A percentile compares a stretch with the other conserved stretches of the same genome.
Conservation (phyloP, 2,888 invertebrate species). For the Erynnis tages region DNA sequence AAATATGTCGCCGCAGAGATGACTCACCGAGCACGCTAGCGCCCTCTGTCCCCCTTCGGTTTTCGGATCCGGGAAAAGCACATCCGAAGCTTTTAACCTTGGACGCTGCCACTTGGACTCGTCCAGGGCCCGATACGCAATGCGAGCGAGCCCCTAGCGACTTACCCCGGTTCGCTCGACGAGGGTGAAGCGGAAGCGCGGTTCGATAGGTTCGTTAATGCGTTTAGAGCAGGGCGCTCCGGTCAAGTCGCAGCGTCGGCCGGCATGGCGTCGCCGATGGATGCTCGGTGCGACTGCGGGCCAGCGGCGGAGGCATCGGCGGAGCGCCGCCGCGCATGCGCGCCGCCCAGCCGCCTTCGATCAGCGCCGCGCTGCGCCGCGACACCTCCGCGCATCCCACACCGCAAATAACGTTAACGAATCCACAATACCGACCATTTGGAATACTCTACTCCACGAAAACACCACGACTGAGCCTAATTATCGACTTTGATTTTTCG, state of each 20-base stretch:
- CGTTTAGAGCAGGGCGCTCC: slow-evolving; percentile 65
- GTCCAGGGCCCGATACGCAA: slow-evolving; percentile 34
- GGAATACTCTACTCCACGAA: slow-evolving; percentile 49
- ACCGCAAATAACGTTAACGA: slow-evolving; percentile 69
- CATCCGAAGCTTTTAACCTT: slow-evolving; percentile 52
- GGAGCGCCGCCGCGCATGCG: slow-evolving; percentile 59
- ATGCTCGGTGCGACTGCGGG: slow-evolving; percentile 74
- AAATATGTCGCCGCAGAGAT: slow-evolving; percentile 74
- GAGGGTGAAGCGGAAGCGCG: slow-evolving; percentile 51
- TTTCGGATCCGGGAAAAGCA: slow-evolving; percentile 54
- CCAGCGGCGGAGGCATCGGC: slow-evolving; percentile 53
- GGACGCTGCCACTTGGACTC: slow-evolving; percentile 56
- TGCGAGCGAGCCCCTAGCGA: slow-evolving; percentile 46
- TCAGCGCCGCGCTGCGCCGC: slow-evolving; percentile 66
- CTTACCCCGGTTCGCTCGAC: slow-evolving; percentile 64
- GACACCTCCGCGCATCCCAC: slow-evolving; percentile 56
- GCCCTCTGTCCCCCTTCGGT: slow-evolving; percentile 59
- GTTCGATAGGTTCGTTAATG: slow-evolving; percentile 52
- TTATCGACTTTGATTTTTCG: slow-evolving; percentile 41
- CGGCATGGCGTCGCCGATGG: slow-evolving; percentile 71
- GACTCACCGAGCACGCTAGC: slow-evolving; percentile 73
- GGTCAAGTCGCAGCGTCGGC: slow-evolving; percentile 69
- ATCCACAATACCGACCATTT: slow-evolving; percentile 61
- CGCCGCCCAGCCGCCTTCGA: slow-evolving; percentile 63
- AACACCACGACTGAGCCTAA: slow-evolving; percentile 47